Evolutionary conservation across 2,888 invertebrate genomes (phyloP).

Genomic region (Acanthosepion lycidas): DNA sequence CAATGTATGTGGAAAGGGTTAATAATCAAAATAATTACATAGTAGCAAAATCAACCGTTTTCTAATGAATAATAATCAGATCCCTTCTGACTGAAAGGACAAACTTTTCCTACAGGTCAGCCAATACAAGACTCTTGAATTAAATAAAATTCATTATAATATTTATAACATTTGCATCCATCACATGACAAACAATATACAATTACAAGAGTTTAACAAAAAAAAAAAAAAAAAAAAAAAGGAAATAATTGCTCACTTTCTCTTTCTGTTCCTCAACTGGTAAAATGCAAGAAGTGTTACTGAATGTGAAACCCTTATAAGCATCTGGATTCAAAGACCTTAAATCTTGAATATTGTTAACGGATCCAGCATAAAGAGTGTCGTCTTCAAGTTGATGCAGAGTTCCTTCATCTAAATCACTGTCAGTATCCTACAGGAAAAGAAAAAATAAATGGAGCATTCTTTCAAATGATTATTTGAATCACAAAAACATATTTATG

Average conservation of each 20-base stretch:
- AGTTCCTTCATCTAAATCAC: neutral
- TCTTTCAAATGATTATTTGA: neutral
- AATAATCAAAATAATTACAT: too few relatives aligned
- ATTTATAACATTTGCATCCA: too few relatives aligned
- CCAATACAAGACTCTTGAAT: too few relatives aligned
- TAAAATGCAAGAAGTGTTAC: neutral
- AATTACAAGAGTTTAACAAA: neutral
- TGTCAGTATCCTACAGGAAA: neutral
- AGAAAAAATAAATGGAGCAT: neutral
- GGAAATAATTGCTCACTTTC: neutral
- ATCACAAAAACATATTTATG: neutral
- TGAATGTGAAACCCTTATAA: conserved; percentile 40
- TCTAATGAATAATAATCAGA: too few relatives aligned
- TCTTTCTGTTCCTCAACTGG: conserved; percentile 35
- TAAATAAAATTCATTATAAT: too few relatives aligned
- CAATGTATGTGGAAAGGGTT: too few relatives aligned
- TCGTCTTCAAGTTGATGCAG: conserved; percentile 16
- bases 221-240: neutral
- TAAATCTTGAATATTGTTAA: neutral
- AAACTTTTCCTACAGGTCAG: too few relatives aligned
- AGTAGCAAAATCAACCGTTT: too few relatives aligned
- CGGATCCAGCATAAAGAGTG: neutral
- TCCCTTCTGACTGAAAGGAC: too few relatives aligned
- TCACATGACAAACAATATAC: too few relatives aligned
- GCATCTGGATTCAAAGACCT: neutral